Base-by-base conservation (phyloP, 2,797 vertebrate genomes). In the Rachycentron canadum region DNA sequence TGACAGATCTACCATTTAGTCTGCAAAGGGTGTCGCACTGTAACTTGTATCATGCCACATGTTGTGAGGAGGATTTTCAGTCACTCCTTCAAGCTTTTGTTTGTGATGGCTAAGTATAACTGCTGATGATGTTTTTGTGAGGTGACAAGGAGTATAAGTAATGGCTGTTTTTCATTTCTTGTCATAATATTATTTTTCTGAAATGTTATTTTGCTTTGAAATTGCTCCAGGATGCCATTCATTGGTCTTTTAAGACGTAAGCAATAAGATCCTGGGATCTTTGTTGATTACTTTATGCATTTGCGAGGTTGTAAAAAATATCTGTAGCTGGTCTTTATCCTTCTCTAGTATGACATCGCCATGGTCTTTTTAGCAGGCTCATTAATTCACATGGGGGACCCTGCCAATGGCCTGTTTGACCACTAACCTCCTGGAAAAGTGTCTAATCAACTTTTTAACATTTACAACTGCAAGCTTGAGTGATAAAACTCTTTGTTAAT, bases 1-100 rank as follows among this genome's bases (percentile, higher is more conserved):
- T 78, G 76, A 84, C 79, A 78, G 76, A 69, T 73, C 62, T 69
- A 78, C 70, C 65, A 76, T 76, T 81, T 52, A 63, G 23, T 70
- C 52, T 38, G 32, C 32, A 30, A 66, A 34, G 40, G 60, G 47
- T 70, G 60, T 67, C 40, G 4, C 5, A 3, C 21, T 67, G n/a
- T 58, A 56, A 47, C 19, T 53, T 78, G 66, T 72, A 21, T 78
- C 61, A 38, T 73, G 49, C 50, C 30, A 23, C 28, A 63, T 53
- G 28, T 56, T 68, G n/a, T n/a, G 41, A 70, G 40, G n/a, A 65
- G n/a, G n/a, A 45, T 77, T 82, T 73, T 47, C 34, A 61, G 25
- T 38, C 52, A 38, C 30, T 62, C 28, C 7, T 7, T 63, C 21
- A 62, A 14, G 14, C 28, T 73, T 19, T 17, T 45, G 19, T 79